phyloP scores from a whole-genome alignment of 2,888 invertebrate species.

The Mantis religiosa region DNA sequence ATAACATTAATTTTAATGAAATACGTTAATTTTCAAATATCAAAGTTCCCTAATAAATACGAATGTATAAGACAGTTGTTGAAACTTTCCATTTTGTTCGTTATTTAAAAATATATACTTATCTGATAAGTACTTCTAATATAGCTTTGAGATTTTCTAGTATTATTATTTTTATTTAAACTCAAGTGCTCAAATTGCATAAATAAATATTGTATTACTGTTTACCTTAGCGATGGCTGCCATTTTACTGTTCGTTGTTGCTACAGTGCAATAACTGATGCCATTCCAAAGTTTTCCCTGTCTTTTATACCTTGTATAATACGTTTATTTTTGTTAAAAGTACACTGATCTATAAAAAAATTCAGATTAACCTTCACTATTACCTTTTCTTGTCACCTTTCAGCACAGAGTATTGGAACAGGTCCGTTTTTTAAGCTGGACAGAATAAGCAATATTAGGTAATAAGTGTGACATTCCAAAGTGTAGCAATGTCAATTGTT shows the following conservation, averaged over 20 bases:
- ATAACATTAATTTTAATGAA: too few species aligned
- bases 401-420: background rate
- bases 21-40: too few species aligned
- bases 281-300: background rate
- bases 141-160: too few species aligned
- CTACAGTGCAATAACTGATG: background rate
- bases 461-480: background rate
- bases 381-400: background rate
- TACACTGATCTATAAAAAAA: background rate
- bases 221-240: background rate
- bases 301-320: background rate
- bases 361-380: background rate
- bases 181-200: too few species aligned
- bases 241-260: background rate
- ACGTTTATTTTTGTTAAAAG: background rate
- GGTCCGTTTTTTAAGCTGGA: background rate
- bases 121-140: too few species aligned
- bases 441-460: background rate
- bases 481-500: background rate
- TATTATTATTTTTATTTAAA: too few species aligned
- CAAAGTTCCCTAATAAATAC: too few species aligned
- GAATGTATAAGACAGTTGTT: too few species aligned
- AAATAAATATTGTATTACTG: background rate
- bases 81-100: too few species aligned
- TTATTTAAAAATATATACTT: too few species aligned